Conservation (phyloP, 2,797 vertebrate species). For the Vipera ursinii region DNA sequence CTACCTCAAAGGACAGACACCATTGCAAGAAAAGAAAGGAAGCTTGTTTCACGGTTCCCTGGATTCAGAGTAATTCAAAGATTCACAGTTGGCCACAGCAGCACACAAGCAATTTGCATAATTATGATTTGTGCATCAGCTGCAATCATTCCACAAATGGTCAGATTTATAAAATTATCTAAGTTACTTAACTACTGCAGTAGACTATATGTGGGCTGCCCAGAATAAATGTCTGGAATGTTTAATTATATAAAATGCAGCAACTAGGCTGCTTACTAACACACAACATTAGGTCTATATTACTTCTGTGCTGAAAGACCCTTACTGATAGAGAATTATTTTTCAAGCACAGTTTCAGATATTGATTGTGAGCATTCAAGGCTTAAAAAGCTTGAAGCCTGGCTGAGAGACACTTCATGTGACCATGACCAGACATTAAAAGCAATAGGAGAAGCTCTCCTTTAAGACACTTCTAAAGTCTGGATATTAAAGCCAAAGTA, state of each 20-base stretch:
- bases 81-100: neutral
- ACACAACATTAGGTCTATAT: neutral
- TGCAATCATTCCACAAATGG: neutral
- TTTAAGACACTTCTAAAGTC: neutral
- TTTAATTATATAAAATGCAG: neutral
- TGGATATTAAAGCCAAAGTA: neutral
- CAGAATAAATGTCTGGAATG: neutral
- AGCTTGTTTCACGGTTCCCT: neutral
- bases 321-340: neutral
- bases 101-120: neutral
- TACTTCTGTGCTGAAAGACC: neutral
- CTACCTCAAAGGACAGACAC: neutral
- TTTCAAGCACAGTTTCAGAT: neutral
- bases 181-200: neutral
- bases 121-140: neutral
- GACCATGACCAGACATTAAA: neutral
- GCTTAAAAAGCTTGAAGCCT: neutral
- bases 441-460: neutral
- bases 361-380: neutral
- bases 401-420: neutral
- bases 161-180: neutral
- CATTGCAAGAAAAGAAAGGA: neutral
- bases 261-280: neutral
- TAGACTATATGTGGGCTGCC: neutral
- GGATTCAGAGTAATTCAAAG: neutral